Evolutionary conservation across 2,888 invertebrate genomes (phyloP).

Genomic region (Lamellibrachia satsuma): DNA sequence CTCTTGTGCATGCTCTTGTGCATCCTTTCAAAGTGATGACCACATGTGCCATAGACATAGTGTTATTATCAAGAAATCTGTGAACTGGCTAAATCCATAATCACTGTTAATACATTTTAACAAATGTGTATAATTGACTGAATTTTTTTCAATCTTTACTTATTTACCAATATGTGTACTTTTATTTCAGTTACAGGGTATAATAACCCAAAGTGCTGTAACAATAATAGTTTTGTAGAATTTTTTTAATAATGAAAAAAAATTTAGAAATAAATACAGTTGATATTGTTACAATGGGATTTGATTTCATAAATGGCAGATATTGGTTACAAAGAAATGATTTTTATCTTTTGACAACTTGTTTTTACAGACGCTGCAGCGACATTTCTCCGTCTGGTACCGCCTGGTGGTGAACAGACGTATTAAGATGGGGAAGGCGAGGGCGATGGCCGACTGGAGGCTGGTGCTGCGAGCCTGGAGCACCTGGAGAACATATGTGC

Average conservation of each 20-base stretch:
- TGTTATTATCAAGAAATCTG: no score
- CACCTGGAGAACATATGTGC: conserved; percentile 54
- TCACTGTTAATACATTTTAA: no score
- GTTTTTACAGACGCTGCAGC: conserved; percentile 52
- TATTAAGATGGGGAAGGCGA: conserved; percentile 59
- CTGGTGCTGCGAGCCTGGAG: conserved; percentile 57
- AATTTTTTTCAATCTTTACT: no score
- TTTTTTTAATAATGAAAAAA: not conserved
- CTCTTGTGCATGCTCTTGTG: no score
- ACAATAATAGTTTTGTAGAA: not conserved
- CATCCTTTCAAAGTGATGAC: no score
- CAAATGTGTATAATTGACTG: no score
- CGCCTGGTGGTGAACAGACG: conserved; percentile 58
- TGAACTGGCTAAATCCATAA: no score
- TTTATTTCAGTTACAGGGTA: no score
- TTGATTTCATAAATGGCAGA: not conserved
- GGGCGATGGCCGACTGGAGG: conserved; percentile 62
- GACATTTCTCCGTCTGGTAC: conserved; percentile 52
- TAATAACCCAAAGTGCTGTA: no score
- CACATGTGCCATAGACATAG: no score
- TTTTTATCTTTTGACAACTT: not conserved
- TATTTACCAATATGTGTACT: no score
- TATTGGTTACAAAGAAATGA: not conserved
- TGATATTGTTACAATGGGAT: not conserved
- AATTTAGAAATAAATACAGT: not conserved